Evolutionary conservation across 2,113 vertebrate genomes (phyloP).

Genomic region (Pungitius pungitius): DNA sequence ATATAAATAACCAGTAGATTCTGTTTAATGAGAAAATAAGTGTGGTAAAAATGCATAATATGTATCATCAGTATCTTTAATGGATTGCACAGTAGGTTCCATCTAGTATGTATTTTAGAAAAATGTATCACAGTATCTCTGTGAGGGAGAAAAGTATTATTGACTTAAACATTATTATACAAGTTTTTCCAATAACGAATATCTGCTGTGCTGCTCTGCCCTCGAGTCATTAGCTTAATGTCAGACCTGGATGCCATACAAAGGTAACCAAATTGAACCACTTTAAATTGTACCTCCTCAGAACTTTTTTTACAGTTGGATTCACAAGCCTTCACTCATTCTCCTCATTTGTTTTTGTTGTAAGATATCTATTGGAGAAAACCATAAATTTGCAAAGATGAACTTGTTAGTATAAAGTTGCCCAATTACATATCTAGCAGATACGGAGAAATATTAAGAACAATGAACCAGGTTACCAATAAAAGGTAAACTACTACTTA

Average conservation of each 20-base stretch:
- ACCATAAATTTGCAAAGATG: background rate
- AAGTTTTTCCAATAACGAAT: background rate
- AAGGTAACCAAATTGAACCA: background rate
- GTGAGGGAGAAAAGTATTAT: too few species aligned
- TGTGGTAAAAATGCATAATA: conserved; percentile 22
- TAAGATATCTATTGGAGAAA: background rate
- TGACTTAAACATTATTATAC: too few species aligned
- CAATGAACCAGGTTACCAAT: too few species aligned
- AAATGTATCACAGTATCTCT: too few species aligned
- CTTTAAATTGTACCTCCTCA: background rate
- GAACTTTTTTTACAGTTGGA: background rate
- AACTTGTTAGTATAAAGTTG: background rate
- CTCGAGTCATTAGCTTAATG: background rate
- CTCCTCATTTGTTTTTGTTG: background rate
- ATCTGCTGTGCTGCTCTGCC: background rate
- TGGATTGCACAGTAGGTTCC: conserved; percentile 16
- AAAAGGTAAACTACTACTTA: too few species aligned
- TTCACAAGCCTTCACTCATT: background rate
- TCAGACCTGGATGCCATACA: background rate
- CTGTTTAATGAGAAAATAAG: conserved; percentile 39
- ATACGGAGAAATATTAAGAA: background rate
- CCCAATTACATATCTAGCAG: background rate
- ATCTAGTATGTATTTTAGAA: background rate
- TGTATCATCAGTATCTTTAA: background rate
- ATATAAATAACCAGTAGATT: conserved; percentile 27